Conservation (phyloP, 2,888 invertebrate genomes). For the Crioceris asparagi region DNA sequence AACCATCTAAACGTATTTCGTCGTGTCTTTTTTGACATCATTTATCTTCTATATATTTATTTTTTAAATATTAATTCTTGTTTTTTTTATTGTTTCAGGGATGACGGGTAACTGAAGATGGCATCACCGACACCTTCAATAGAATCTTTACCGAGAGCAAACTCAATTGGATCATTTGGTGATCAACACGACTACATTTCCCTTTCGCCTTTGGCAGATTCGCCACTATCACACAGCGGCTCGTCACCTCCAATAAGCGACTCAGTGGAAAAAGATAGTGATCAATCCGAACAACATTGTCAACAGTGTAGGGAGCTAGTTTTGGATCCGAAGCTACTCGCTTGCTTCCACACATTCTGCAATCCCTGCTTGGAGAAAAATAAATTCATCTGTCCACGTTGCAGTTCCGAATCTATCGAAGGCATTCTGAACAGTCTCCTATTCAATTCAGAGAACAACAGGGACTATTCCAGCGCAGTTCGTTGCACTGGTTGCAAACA, state of each 20-base stretch:
- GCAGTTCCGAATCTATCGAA: slow-evolving; percentile 42
- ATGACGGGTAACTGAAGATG: slow-evolving; percentile 87
- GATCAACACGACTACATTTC: slow-evolving; percentile 70
- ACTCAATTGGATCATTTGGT: slow-evolving; percentile 78
- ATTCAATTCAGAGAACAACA: slow-evolving; percentile 12
- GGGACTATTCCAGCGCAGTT: slow-evolving; percentile 43
- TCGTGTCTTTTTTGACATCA: too few relatives aligned
- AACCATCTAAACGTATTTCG: too few relatives aligned
- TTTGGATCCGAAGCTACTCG: slow-evolving; percentile 62
- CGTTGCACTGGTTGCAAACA: slow-evolving; percentile 96
- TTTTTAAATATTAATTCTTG: neutral
- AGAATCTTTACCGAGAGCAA: slow-evolving; percentile 84
- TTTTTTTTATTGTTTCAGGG: slow-evolving; percentile 51
- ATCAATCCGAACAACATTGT: slow-evolving; percentile 39
- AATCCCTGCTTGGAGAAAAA: slow-evolving; percentile 70
- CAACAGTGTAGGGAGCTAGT: slow-evolving; percentile 67
- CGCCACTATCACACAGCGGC: slow-evolving; percentile 74
- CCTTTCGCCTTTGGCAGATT: slow-evolving; percentile 47
- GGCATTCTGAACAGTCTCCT: slow-evolving; percentile 23
- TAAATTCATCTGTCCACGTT: slow-evolving; percentile 65
- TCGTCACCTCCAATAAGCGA: slow-evolving; percentile 80
- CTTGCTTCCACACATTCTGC: slow-evolving; percentile 80
- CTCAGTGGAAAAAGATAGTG: slow-evolving; percentile 59
- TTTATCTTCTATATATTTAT: too few relatives aligned
- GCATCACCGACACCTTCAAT: slow-evolving; percentile 87